Conservation (phyloP, 2,888 invertebrate genomes). For the Chironomus tentans region DNA sequence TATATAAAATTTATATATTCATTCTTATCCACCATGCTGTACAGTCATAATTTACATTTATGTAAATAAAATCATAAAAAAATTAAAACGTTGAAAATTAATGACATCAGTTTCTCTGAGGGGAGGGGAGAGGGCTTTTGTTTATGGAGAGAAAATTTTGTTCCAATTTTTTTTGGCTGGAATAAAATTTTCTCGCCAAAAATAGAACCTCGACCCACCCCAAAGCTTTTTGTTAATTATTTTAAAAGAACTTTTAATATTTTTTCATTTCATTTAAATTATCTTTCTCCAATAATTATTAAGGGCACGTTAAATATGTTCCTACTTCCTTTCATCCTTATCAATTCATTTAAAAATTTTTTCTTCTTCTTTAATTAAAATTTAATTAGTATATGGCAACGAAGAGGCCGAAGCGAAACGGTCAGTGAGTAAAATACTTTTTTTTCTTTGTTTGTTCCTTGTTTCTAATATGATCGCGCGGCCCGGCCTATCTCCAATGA, state of each 20-base stretch:
- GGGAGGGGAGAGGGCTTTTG: too few species aligned
- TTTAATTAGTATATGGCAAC: conserved; percentile 1
- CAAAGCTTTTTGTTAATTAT: background rate
- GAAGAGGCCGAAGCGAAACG: background rate
- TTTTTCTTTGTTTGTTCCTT: background rate
- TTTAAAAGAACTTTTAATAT: background rate
- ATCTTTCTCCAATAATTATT: conserved; percentile 12
- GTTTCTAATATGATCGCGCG: background rate
- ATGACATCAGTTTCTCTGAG: too few species aligned
- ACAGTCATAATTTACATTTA: too few species aligned
- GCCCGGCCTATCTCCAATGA: background rate
- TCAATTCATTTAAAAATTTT: background rate
- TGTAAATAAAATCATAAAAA: too few species aligned
- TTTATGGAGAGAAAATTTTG: too few species aligned
- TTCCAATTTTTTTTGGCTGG: too few species aligned
- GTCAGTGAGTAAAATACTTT: background rate
- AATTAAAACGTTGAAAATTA: too few species aligned
- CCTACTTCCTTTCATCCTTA: background rate
- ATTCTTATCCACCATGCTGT: too few species aligned
- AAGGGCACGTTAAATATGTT: conserved; percentile 25
- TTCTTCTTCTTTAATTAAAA: background rate
- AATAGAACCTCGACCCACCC: too few species aligned
- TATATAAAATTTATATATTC: too few species aligned
- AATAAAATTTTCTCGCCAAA: too few species aligned
- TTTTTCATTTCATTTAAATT: background rate